Base-by-base conservation (phyloP, 2,113 vertebrate species). In the Xiphophorus hellerii region DNA sequence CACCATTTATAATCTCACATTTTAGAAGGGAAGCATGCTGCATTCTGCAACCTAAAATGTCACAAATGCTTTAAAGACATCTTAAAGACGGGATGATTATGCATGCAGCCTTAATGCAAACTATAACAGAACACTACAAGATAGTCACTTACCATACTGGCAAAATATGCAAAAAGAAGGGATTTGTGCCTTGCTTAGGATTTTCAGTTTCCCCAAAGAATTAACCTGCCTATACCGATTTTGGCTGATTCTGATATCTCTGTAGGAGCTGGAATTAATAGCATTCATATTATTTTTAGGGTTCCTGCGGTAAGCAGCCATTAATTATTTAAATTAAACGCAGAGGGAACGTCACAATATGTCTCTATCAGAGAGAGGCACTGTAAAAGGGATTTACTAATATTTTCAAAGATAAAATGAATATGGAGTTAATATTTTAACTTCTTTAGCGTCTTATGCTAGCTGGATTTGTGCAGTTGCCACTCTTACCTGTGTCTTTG, bases 11-110 rank as follows among this genome's bases (percentile, higher is more conserved):
- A 51, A 69, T 76, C 11, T 51, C 48, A 60, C 22, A 28, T 48
- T 66, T 74, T 83, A 77, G 87, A 84, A 79, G 75, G 63, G n/a
- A 80, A 63, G 66, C 72, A 66, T 78, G 62, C 66, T 29, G 51
- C 63, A 30, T 42, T 77, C 15, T 29, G 70, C 63, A n/a, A 62
- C 35, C 66, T 61, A 5, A 70, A 42, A 66, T 0, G 17, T 81
- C 6, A 28, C 51, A 58, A n/a, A n/a, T 58, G 51, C 17, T 58
- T 25, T 25, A 58, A 58, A 58, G 22, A n/a, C 51, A 58, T 3
- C 22, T n/a, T 58, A 3, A 58, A 58, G 51, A 58, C 51, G 11
- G 51, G 17, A 5, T n/a, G 22, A 58, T 58, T 58, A 58, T 58
- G 62, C 62, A 33, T 33, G 15, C 1, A 64, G 8, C 62, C 17